A percentile compares a stretch with the other conserved stretches of the same genome.
Conservation (phyloP, 2,888 invertebrate species). For the Spisula solida region DNA sequence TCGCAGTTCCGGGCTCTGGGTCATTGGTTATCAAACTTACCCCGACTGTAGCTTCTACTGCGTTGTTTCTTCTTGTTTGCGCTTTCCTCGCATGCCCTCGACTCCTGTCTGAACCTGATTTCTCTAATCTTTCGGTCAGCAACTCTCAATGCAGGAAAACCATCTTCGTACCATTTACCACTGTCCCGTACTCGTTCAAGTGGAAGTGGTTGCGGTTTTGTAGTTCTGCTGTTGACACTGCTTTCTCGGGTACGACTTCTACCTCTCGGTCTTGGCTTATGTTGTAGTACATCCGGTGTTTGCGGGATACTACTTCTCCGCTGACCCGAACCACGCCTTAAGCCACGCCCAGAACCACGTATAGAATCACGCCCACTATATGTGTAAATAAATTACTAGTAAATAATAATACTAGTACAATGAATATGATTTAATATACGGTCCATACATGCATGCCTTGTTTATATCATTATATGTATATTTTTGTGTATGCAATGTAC, state of each 20-base stretch:
- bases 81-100: background rate
- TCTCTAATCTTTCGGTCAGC: conserved; percentile 47
- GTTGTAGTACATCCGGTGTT: conserved; percentile 33
- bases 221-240: background rate
- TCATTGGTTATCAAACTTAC: background rate
- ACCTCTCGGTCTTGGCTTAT: background rate
- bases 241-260: background rate
- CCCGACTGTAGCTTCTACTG: conserved; percentile 55
- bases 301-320: background rate
- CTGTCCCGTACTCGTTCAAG: background rate
- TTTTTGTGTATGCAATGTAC: no score
- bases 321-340: background rate
- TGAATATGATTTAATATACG: no score
- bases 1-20: background rate
- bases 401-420: no score
- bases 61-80: conserved; percentile 39
- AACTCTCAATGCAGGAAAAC: conserved; percentile 50
- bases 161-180: conserved; percentile 47
- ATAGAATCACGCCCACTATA: background rate
- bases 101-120: conserved; percentile 31
- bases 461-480: no score
- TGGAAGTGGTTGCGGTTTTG: background rate
- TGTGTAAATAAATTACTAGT: background rate
- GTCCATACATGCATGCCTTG: no score
- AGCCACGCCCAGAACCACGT: no score